A percentile compares a stretch with the other conserved stretches of the same genome.
Evolutionary conservation across 1,140 invertebrate genomes (phyloP).

Genomic region (Papilio polytes): DNA sequence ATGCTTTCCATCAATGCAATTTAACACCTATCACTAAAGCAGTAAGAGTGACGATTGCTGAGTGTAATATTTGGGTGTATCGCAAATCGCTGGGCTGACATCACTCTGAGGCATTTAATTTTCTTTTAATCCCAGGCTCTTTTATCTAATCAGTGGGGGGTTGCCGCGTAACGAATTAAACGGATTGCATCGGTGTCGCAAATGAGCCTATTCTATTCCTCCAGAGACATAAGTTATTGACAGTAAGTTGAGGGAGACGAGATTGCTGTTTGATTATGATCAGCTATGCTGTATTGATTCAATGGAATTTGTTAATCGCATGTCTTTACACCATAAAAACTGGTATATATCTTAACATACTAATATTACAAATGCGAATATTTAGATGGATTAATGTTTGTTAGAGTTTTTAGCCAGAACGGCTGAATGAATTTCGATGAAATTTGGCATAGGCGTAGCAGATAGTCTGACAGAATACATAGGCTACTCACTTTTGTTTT

Average conservation of each 20-base stretch:
- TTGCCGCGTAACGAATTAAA: constrained; percentile 78
- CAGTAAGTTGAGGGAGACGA: constrained; percentile 49
- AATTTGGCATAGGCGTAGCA: too few relatives aligned
- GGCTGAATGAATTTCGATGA: too few relatives aligned
- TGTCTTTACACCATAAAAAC: background rate
- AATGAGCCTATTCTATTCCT: constrained; percentile 80
- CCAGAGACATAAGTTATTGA: constrained; percentile 62
- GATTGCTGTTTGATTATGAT: constrained; percentile 68
- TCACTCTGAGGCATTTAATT: constrained; percentile 75
- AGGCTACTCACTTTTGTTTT: too few relatives aligned
- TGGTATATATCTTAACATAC: background rate
- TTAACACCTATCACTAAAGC: constrained; percentile 42
- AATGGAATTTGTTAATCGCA: constrained; percentile 45
- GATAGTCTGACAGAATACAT: too few relatives aligned
- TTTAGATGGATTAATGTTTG: too few relatives aligned
- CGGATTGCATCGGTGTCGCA: constrained; percentile 79
- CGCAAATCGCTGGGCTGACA: constrained; percentile 61
- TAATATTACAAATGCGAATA: background rate
- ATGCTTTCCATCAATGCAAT: constrained; percentile 39
- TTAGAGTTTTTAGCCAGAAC: too few relatives aligned
- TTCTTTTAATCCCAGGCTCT: constrained; percentile 82
- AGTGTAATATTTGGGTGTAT: constrained; percentile 42
- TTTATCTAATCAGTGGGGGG: constrained; percentile 77
- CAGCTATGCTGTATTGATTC: constrained; percentile 53
- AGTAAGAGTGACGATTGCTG: constrained; percentile 42